These are phyloP conservation scores for Liopterus haemorrhoidalis DNA, from an alignment of 2,888 invertebrate species.

Conservation along the genomic window DNA sequence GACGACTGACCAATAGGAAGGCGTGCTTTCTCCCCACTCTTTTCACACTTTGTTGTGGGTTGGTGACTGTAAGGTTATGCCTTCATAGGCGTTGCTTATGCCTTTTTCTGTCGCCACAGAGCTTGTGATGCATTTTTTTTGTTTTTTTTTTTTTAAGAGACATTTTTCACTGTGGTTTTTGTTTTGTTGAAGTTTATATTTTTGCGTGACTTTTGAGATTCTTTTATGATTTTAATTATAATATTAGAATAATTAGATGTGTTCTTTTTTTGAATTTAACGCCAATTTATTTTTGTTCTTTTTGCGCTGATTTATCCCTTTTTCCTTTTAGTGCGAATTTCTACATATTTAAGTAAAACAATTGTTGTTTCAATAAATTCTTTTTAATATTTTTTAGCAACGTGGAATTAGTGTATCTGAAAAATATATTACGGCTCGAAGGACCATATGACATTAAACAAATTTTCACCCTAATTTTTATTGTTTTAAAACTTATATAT, in stretches of 20 bases:
- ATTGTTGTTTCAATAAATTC: too few species aligned
- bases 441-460: too few species aligned
- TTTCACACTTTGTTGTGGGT: conserved; percentile 46
- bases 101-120: conserved; percentile 38
- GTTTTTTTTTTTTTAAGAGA: not conserved
- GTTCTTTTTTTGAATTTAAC: too few species aligned
- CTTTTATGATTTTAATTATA: not conserved
- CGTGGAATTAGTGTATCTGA: not conserved
- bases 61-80: conserved; percentile 43
- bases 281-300: too few species aligned
- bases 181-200: too few species aligned
- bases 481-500: not conserved
- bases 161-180: too few species aligned
- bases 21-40: conserved; percentile 46
- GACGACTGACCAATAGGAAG: conserved; percentile 43
- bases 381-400: too few species aligned
- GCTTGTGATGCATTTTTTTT: conserved; percentile 29
- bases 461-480: not conserved
- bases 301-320: too few species aligned
- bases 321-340: too few species aligned
- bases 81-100: conserved; percentile 43
- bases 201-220: not conserved
- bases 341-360: too few species aligned
- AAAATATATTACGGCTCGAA: not conserved
- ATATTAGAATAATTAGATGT: too few species aligned